Evolutionary conservation across 2,888 invertebrate species (phyloP).

Genomic region (Chaetoderma sp.): DNA sequence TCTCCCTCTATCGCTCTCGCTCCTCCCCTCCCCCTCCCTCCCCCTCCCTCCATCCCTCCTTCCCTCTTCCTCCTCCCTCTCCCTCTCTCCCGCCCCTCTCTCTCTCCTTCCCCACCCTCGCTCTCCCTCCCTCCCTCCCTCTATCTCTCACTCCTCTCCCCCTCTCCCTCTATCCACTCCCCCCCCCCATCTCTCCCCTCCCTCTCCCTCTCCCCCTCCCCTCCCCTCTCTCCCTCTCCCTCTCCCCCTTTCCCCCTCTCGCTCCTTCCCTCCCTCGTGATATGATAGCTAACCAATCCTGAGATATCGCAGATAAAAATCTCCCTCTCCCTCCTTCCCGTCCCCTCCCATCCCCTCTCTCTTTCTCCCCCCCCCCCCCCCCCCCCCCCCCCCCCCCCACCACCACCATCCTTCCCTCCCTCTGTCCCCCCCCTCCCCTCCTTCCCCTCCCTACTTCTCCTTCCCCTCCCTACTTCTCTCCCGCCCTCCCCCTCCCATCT

Average conservation of each 20-base stretch:
- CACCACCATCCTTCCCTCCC: slow-evolving; percentile 38
- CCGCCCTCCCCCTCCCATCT: too few species aligned
- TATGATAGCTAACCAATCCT: too few species aligned
- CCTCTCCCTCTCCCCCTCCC: background rate
- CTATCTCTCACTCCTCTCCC: background rate
- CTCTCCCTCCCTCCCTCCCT: background rate
- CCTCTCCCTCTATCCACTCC: background rate
- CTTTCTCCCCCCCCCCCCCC: too few species aligned
- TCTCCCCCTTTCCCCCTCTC: background rate
- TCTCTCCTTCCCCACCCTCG: background rate
- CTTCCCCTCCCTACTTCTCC: too few species aligned
- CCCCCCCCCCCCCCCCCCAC: slow-evolving; percentile 1
- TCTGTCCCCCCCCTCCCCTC: slow-evolving; percentile 53
- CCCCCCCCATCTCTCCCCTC: background rate
- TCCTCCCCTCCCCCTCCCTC: too few species aligned
- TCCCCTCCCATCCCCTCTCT: too few species aligned
- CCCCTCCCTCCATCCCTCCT: too few species aligned
- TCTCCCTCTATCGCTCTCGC: too few species aligned
- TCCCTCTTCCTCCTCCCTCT: background rate
- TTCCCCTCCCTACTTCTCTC: too few species aligned
- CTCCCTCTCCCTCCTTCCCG: too few species aligned
- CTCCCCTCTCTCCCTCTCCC: background rate
- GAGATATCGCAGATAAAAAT: too few species aligned
- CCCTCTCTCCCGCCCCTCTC: background rate
- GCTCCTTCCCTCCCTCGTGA: background rate